A percentile compares a stretch with the other conserved stretches of the same genome.
phyloP scores from a whole-genome alignment of 2,888 invertebrate genomes.

The Agrochola lota region DNA sequence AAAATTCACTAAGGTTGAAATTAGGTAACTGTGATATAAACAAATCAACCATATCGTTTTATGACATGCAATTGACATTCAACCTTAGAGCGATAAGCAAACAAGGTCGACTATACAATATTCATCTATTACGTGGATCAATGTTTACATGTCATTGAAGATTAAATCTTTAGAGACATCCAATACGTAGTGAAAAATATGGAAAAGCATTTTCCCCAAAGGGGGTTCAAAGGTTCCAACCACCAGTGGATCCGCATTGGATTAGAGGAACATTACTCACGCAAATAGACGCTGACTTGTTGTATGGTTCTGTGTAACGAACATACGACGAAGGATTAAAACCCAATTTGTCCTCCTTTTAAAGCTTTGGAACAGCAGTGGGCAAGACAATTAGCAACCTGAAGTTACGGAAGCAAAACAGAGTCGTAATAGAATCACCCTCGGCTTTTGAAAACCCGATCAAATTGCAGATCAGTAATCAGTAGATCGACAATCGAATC shows the following conservation, averaged over 20 bases:
- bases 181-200: no score
- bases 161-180: neutral
- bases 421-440: neutral
- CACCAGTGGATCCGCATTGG: constrained; percentile 11
- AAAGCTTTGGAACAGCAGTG: constrained; percentile 2
- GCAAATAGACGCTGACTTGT: constrained; percentile 42
- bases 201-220: constrained; percentile 2
- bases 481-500: neutral
- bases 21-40: neutral
- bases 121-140: neutral
- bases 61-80: neutral
- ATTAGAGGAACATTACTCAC: constrained; percentile 10
- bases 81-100: neutral
- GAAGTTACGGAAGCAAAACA: neutral
- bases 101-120: neutral
- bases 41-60: neutral
- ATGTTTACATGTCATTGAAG: neutral
- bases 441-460: neutral
- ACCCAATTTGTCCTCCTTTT: constrained; percentile 14
- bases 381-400: constrained; percentile 27
- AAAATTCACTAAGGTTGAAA: neutral
- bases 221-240: constrained; percentile 17
- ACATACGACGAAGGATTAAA: constrained; percentile 20
- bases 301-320: constrained; percentile 29
- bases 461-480: neutral